Base-by-base conservation (phyloP, 2,113 vertebrate species). In the Aramus guarauna region DNA sequence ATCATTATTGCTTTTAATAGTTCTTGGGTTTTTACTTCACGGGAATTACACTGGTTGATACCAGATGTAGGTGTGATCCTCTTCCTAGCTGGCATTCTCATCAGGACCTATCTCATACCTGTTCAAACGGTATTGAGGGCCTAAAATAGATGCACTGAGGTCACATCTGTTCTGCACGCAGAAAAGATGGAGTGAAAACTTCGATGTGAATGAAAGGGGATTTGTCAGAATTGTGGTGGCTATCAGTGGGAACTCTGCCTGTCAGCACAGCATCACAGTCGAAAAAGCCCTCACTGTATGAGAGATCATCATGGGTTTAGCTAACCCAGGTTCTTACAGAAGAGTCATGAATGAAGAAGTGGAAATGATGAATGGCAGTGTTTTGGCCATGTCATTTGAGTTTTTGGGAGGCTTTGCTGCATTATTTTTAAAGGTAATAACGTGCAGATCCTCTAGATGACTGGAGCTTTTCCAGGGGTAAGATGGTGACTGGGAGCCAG, bases 281-380 rank as follows among this genome's bases (percentile, higher is more conserved):
- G 66, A 67, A 81, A 59, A 23, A 24, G 0, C 9, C 22, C 34
- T 72, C 41, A 6, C 5, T n/a, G 2, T 11, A 6, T 37, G 21
- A 55, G 6, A 27, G 3, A 30, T 30, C 14, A 17, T 20, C 11
- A 5, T 26, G 9, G 48, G 11, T 59, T 89, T 76, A n/a, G 26
- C 29, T 39, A 56, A 85, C 5, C 15, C 16, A 19, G 11, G 19
- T 43, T 85, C 73, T 78, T 41, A 32, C 9, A 36, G 52, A 47
- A 14, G 20, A 43, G 20, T 69, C 36, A 55, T 4, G 52, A 58
- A 59, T 53, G 66, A 62, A 59, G n/a, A 32, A 27, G 14, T 18
- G 12, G 56, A 58, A 85, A 67, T 55, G 15, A 88, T 32, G 36
- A 88, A 66, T 0, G 0, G 24, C 0, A 0, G 4, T 1, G 0